Evolutionary conservation across 2,888 invertebrate genomes (phyloP).

Genomic region (Lasioglossum malachurum): DNA sequence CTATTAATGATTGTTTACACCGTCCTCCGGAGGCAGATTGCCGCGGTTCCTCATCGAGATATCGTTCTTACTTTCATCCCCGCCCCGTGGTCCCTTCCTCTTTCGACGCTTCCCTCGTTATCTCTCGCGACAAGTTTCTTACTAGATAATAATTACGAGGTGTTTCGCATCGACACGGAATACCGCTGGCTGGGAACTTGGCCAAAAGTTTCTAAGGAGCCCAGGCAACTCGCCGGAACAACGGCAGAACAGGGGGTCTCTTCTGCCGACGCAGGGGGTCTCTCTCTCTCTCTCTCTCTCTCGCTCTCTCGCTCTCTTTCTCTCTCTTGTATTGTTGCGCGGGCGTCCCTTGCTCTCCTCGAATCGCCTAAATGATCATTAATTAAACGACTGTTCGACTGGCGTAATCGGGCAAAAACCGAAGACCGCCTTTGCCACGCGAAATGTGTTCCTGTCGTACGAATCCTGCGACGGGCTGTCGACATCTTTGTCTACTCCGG

Average conservation of each 20-base stretch:
- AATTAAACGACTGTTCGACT: slow-evolving; percentile 71
- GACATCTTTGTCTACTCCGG: not conserved
- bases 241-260: slow-evolving; percentile 58
- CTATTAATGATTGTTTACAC: slow-evolving; percentile 74
- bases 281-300: not conserved
- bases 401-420: slow-evolving; percentile 56
- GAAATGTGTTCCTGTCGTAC: slow-evolving; percentile 3
- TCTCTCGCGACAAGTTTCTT: slow-evolving; percentile 80
- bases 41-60: slow-evolving; percentile 48
- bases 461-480: not conserved
- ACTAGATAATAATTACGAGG: slow-evolving; percentile 82
- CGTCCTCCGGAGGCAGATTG: slow-evolving; percentile 59
- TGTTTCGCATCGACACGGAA: slow-evolving; percentile 79
- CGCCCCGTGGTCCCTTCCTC: slow-evolving; percentile 26
- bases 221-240: slow-evolving; percentile 62
- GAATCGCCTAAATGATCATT: slow-evolving; percentile 69
- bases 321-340: slow-evolving; percentile 67
- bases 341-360: slow-evolving; percentile 40
- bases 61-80: slow-evolving; percentile 56
- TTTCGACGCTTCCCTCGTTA: slow-evolving; percentile 71
- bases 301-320: slow-evolving; percentile 35
- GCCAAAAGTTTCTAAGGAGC: slow-evolving; percentile 79
- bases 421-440: slow-evolving; percentile 10
- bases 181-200: slow-evolving; percentile 72
- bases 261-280: slow-evolving; percentile 25